phyloP scores from a whole-genome alignment of 1,140 invertebrate genomes.

The Zaprionus kolodkinae region DNA sequence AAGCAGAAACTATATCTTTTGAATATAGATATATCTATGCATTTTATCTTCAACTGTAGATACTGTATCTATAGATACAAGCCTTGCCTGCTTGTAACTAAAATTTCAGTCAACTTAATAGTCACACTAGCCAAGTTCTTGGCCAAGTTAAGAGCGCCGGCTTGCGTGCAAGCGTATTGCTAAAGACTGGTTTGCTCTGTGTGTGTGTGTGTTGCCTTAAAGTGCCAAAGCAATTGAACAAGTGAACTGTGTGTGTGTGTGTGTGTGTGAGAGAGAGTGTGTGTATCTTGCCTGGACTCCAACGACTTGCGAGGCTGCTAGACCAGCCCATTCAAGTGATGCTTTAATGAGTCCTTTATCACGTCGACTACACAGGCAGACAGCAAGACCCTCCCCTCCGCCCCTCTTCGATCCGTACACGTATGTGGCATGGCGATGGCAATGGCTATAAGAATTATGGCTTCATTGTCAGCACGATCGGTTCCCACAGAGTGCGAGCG shows the following conservation, averaged over 20 bases:
- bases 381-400: neutral
- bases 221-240: constrained; percentile 81
- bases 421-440: constrained; percentile 49
- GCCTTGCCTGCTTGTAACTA: neutral
- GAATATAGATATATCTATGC: too few relatives aligned
- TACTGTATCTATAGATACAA: neutral
- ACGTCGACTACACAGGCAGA: constrained; percentile 48
- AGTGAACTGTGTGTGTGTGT: constrained; percentile 51
- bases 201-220: constrained; percentile 58
- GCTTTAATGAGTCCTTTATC: constrained; percentile 83
- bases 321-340: constrained; percentile 79
- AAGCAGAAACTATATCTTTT: too few relatives aligned
- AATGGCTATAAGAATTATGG: constrained; percentile 72
- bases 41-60: too few relatives aligned
- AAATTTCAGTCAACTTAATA: neutral
- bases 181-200: constrained; percentile 64
- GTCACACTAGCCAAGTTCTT: neutral
- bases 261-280: constrained; percentile 5
- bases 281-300: constrained; percentile 2
- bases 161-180: constrained; percentile 42
- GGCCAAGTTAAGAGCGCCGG: constrained; percentile 12
- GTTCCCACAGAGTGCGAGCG: constrained; percentile 52
- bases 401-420: neutral
- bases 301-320: constrained; percentile 53
- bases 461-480: constrained; percentile 63